Conservation (phyloP, 2,113 vertebrate genomes). For the Malurus alboscapulatus region DNA sequence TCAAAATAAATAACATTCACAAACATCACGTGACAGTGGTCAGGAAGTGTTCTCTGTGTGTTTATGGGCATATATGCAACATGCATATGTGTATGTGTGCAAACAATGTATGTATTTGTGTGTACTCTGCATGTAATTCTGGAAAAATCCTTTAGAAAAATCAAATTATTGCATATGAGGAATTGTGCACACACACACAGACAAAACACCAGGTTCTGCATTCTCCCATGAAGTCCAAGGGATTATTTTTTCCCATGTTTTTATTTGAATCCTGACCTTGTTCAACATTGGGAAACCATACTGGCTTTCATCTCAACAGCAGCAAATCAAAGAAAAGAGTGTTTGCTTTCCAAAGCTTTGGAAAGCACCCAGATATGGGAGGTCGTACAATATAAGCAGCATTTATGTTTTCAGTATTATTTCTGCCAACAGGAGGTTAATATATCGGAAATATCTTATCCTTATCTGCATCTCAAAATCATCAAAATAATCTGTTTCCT, state of each 20-base stretch:
- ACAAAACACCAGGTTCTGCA: not conserved
- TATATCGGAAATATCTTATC: not conserved
- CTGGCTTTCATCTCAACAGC: not conserved
- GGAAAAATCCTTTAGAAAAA: not conserved
- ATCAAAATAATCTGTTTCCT: not conserved
- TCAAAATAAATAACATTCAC: not conserved
- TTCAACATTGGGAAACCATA: not conserved
- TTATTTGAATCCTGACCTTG: not conserved
- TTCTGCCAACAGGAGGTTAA: not conserved
- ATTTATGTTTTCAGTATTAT: not conserved
- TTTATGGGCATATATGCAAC: not conserved
- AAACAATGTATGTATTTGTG: not conserved
- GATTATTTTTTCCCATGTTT: not conserved
- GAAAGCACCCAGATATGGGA: not conserved
- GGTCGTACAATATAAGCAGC: not conserved
- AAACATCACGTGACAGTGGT: not conserved
- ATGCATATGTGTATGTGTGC: not conserved
- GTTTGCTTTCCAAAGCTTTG: too few relatives aligned
- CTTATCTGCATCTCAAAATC: not conserved
- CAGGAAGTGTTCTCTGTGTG: not conserved
- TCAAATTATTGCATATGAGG: not conserved
- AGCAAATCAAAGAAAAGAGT: not conserved
- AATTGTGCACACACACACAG: not conserved
- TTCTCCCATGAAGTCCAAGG: not conserved
- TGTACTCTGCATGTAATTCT: not conserved